Evolutionary conservation across 2,113 vertebrate species (phyloP), one percentile per base, ranked within the genome.

Genomic region (Larimichthys polyactis): DNA sequence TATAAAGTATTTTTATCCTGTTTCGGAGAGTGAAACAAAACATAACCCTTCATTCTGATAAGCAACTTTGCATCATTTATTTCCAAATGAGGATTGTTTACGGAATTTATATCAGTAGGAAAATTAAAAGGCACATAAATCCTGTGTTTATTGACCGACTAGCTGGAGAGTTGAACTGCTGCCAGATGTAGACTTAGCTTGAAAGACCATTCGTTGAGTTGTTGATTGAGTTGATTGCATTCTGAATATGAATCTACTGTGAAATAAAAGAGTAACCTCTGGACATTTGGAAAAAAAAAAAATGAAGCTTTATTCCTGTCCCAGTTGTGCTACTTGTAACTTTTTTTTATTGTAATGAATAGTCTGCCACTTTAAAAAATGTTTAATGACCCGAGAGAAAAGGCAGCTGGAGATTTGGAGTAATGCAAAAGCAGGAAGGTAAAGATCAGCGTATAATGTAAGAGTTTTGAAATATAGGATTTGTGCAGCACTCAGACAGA

Each of bases 1-100:
- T 40, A 40, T 40, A 40, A 40, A 70, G 71, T 57, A 4, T 74
- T 75, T 75, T 5, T 14, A 85, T 73, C 71, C 68, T 74, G 58
- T 52, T 52, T 36, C 36, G 65, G n/a, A 58, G 54, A 65, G 22
- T 15, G 0, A 20, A 67, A 75, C 40, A 20, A 66, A 62, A 32
- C 17, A 36, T 4, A 52, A 27, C 36, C 12, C 0, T 59, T 15
- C 0, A n/a, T 66, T 5, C 10, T 17, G 17, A 44, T 32, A 9
- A 75, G 66, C 16, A 43, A 11, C 27, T 15, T 51, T 43, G 7
- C 29, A 36, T 43, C 3, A 9, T 20, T 76, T 59, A 29, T 76
- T 65, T 73, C n/a, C 57, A 24, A 16, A 36, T 68, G 16, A 32
- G 9, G 3, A 9, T 5, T 66, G 36, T 68, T 44, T 78, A 0